These are phyloP conservation scores for Heliconius congener DNA, from an alignment of 1,140 invertebrate species.

Conservation along the genomic window DNA sequence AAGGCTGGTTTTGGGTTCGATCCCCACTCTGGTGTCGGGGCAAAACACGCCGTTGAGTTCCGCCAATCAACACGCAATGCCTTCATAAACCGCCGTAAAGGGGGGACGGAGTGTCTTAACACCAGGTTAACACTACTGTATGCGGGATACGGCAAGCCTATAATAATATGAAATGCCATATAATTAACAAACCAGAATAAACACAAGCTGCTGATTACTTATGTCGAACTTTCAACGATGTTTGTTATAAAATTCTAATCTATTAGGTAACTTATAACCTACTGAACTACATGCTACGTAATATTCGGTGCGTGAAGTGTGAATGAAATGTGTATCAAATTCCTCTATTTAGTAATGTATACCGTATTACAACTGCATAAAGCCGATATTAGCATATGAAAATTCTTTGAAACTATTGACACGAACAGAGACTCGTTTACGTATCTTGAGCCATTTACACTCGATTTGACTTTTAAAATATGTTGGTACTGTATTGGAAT, in stretches of 20 bases:
- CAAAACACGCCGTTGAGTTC: no score
- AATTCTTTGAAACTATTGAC: neutral
- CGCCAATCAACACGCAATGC: no score
- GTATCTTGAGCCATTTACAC: conserved; percentile 20
- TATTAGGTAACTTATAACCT: conserved; percentile 58
- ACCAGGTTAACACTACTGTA: no score
- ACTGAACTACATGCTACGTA: conserved; percentile 58
- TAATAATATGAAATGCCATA: no score
- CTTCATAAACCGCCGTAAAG: no score
- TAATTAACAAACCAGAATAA: neutral
- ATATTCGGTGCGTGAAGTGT: conserved; percentile 70
- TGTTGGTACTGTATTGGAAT: neutral
- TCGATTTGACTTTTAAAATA: neutral
- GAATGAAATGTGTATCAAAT: conserved; percentile 51
- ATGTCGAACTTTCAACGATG: conserved; percentile 49
- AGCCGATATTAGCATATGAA: conserved; percentile 27
- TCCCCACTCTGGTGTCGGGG: no score
- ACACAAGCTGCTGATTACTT: conserved; percentile 18
- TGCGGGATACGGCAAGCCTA: neutral
- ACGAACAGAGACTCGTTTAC: conserved; percentile 30
- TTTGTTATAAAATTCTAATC: conserved; percentile 39
- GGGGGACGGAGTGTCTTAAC: no score
- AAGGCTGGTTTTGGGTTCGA: no score
- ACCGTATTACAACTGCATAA: neutral
- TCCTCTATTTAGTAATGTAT: neutral